A percentile compares a stretch with the other conserved stretches of the same genome.
These are phyloP conservation scores for Shargacucullia verbasci DNA, from an alignment of 2,888 invertebrate species.

Conservation along the genomic window DNA sequence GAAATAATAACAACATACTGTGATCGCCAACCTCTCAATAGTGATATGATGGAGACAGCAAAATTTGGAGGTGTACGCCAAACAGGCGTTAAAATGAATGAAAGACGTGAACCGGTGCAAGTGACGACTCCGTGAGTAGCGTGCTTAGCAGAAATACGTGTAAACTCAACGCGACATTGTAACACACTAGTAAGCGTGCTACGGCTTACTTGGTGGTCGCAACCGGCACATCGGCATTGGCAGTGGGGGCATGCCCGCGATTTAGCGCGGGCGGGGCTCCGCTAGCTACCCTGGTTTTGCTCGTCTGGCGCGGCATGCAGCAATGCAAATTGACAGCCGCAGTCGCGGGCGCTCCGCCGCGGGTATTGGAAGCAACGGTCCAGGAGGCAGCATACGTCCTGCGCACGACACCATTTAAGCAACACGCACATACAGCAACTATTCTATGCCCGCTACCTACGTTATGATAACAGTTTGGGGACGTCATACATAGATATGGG, in stretches of 20 bases:
- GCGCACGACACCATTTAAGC: slow-evolving; percentile 86
- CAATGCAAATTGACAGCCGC: slow-evolving; percentile 97
- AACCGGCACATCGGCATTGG: slow-evolving; percentile 85
- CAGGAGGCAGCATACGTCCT: slow-evolving; percentile 96
- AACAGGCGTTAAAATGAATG: slow-evolving; percentile 45
- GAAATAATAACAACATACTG: slow-evolving; percentile 41
- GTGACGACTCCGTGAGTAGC: slow-evolving; percentile 60
- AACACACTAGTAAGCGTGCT: slow-evolving; percentile 81
- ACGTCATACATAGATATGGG: slow-evolving; percentile 30
- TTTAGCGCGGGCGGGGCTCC: slow-evolving; percentile 83
- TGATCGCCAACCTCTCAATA: slow-evolving; percentile 37
- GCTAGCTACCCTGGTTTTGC: slow-evolving; percentile 88
- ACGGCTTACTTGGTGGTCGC: slow-evolving; percentile 87
- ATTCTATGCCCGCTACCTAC: slow-evolving; percentile 43
- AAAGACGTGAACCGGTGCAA: slow-evolving; percentile 55
- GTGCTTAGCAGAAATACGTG: slow-evolving; percentile 63
- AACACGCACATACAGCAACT: slow-evolving; percentile 70
- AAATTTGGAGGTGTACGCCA: slow-evolving; percentile 35
- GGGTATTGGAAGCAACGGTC: slow-evolving; percentile 97
- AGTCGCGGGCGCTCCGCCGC: slow-evolving; percentile 94
- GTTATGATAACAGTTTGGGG: slow-evolving; percentile 24
- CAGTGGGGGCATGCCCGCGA: slow-evolving; percentile 86
- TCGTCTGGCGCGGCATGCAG: slow-evolving; percentile 95
- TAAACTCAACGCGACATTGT: slow-evolving; percentile 59
- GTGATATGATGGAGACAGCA: slow-evolving; percentile 24